Conservation (phyloP, 2,888 invertebrate species). For the Conops quadrifasciatus region DNA sequence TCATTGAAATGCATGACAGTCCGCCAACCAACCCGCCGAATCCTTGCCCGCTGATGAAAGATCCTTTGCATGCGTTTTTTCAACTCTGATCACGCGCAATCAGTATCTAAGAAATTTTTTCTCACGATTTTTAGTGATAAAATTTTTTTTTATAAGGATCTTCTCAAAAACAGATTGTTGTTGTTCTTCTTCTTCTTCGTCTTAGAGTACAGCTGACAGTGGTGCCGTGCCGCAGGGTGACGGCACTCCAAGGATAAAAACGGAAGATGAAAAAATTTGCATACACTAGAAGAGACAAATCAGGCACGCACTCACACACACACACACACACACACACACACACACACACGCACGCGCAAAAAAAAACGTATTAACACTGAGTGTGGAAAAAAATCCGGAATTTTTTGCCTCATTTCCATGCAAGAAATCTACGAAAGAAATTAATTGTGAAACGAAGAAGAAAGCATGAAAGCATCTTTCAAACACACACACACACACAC, state of each 20-base stretch:
- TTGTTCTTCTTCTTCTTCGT: too few species aligned
- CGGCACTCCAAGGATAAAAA: slow-evolving; percentile 51
- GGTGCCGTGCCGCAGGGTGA: slow-evolving; percentile 20
- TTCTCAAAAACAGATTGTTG: neutral
- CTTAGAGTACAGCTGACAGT: slow-evolving; percentile 19
- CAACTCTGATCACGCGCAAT: too few species aligned
- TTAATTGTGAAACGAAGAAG: slow-evolving; percentile 38
- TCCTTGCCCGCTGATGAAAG: neutral
- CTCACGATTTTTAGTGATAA: slow-evolving; percentile 37
- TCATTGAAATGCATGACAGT: neutral
- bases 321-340: neutral
- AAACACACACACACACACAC: slow-evolving; percentile 16
- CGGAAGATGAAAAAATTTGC: slow-evolving; percentile 39
- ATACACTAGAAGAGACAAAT: slow-evolving; percentile 40
- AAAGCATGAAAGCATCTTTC: too few species aligned
- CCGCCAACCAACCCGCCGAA: neutral
- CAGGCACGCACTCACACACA: neutral
- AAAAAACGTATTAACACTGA: neutral
- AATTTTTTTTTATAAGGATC: slow-evolving; percentile 26
- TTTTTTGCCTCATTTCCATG: slow-evolving; percentile 62
- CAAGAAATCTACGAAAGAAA: slow-evolving; percentile 48
- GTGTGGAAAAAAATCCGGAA: slow-evolving; percentile 54
- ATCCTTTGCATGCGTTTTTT: slow-evolving; percentile 8
- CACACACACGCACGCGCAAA: neutral
- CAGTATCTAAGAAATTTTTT: slow-evolving; percentile 23